Percentiles rank a stretch among this genome's conserved stretches.
These are phyloP conservation scores for Moxostoma hubbsi DNA, from an alignment of 2,797 vertebrate species.

Conservation along the genomic window DNA sequence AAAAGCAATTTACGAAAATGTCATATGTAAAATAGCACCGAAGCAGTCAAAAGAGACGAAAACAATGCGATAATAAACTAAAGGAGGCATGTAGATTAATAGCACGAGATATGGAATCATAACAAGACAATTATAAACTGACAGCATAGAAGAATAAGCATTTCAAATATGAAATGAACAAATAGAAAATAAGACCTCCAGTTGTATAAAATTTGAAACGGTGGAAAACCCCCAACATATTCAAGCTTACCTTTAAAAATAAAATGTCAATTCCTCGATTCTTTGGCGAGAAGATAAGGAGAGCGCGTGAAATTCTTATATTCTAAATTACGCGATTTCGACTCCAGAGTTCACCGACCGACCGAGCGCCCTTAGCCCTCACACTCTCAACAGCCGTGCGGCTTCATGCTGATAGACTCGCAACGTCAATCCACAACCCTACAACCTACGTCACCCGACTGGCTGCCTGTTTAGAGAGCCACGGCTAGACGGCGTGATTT, in stretches of 20 bases:
- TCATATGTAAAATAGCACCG: background rate
- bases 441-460: constrained; percentile 77
- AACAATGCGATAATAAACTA: background rate
- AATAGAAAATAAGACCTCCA: background rate
- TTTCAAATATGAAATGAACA: background rate
- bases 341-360: constrained; percentile 18
- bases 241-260: constrained; percentile 13
- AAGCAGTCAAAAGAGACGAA: background rate
- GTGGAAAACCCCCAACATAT: background rate
- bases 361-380: constrained; percentile 34
- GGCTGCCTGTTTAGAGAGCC: constrained; percentile 61
- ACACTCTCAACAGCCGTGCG: constrained; percentile 43
- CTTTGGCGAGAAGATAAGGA: background rate
- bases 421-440: constrained; percentile 77
- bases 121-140: background rate
- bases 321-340: constrained; percentile 4
- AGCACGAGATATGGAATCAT: background rate
- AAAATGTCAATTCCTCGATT: background rate
- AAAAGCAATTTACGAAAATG: background rate
- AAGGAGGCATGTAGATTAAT: background rate
- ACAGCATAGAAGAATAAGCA: background rate
- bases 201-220: background rate
- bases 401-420: constrained; percentile 57
- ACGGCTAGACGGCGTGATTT: constrained; percentile 78
- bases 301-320: background rate